Evolutionary conservation across 2,888 invertebrate genomes (phyloP), one percentile per base, ranked within the genome.

Genomic region (Sisyra terminalis): DNA sequence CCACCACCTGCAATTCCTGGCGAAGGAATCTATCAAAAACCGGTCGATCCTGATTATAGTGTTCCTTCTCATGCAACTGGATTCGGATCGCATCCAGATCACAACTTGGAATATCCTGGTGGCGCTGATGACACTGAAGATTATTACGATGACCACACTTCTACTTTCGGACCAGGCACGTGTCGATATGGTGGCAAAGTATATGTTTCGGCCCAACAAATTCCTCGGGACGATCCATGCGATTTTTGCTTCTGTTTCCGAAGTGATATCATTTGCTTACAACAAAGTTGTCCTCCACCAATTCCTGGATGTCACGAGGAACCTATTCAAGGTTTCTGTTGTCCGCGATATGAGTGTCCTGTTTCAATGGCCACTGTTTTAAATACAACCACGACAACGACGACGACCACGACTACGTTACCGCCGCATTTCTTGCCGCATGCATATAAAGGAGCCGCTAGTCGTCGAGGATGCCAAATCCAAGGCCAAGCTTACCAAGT

Each of bases 201-300:
- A 39, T 92, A 88, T 60, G 87, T 90, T 34, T 90, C 90, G 2
- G 92, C 92, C 2, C 90, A 92, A 64, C 92, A 93, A 66, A 90
- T 93, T 55, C 90, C 90, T 32, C 71, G 92, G 52, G 88, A 89
- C 52, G 89, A 93, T 66, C 89, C 92, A 16, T 93, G 92, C 60
- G 90, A 92, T 59, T 93, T 92, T 70, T 93, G 92, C 64, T 92
- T 93, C 78, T 93, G 92, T 69, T 93, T 92, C 71, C 75, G 92
- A 61, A 88, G 90, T 59, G 90, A 92, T 57, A 92, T 93, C 53
- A 92, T 93, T 55, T 93, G 92, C 54, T 68, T 92, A 49, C 90
- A 92, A 64, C 92, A 93, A 63, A 89, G 89, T 55, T 93, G 92
- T 64, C 92, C 92, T 42, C 92, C 92, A 40, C 92, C 92, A 32